Evolutionary conservation across 2,888 invertebrate genomes (phyloP), one percentile per base, ranked within the genome.

Genomic region (Trichacis sp.): DNA sequence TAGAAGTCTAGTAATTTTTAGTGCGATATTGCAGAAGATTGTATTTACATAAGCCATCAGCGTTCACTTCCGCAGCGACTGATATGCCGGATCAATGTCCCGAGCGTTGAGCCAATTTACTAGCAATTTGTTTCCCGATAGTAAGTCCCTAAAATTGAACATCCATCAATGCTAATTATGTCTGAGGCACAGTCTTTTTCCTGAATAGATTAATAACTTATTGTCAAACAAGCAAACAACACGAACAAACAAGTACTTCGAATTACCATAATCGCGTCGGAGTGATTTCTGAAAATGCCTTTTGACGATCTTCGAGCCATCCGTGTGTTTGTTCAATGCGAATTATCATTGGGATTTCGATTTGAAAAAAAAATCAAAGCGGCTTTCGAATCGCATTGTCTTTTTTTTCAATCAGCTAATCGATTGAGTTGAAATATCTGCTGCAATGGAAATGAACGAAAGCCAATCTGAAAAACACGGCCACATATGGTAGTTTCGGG

Each of bases 401-500:
- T 58, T 65, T 65, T 61, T 61, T 66, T 62, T 58, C 66, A 66
- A 62, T 66, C 66, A 66, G 54, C 54, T 48, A 57, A 58, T 42
- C 58, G 58, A 66, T 66, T 43, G 61, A 62, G 55, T 49, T 51
- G 54, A 47, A 62, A 52, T 62, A 55, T 66, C 46, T 47, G 46
- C 56, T n/a, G 48, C 45, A 18, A 40, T 12, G 42, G 49, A 14
- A 47, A 55, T 19, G 60, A 43, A 48, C 49, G 55, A 62, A 50
- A 62, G 64, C 36, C 67, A 60, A 70, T 67, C 53, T 53, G 48
- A 70, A 70, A 69, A 64, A 64, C 69, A 56, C 56, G 58, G 33
- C 63, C 64, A 59, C 69, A 64, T 71, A 62, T 66, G 71, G 62
- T 68, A 62, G 69, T 69, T 68, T 66, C 54, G 56, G 59, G 54